Evolutionary conservation across 1,140 invertebrate genomes (phyloP), one percentile per base, ranked within the genome.

Genomic region (Plutomurus gul): DNA sequence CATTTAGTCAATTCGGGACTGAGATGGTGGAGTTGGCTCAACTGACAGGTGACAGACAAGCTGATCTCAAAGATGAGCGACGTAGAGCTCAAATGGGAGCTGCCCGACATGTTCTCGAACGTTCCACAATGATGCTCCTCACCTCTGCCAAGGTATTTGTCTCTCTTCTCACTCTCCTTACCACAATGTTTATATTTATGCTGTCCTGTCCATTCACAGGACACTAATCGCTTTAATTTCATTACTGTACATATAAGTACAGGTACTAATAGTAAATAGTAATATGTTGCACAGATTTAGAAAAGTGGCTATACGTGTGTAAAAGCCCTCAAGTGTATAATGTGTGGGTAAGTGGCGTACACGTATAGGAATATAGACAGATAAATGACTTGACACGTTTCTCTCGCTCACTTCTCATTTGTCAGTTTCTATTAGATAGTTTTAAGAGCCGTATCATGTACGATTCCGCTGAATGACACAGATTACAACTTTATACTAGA

Each of bases 21-120:
- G 96, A 99, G 86, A 99, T 99, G 97, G 96, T 99, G 56, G 96
- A 99, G 85, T 87, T 99, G 77, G 97, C 97, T 13, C 94, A 98
- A 87, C 88, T 99, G 22, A 98, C 96, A 27, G 95, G 90, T 13
- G 90, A 91, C 77, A 86, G 92, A 81, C 90, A 94, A 85, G 94
- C 93, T 82, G 96, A 98, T 86, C 88, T 98, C 75, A 98, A 99
- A 87, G 96, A 98, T 87, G 97, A 99, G 85, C 90, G 96, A 83
- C 88, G 97, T 84, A 89, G 95, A 84, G 95, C 97, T 7, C 97
- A 99, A 88, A 97, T 99, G 92, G 93, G 93, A 10, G 95, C 95
- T 11, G 96, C 97, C 0, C 90, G 96, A 77, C 94, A 96, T 85
- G 94, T 98, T 36, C 89, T 99, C 4, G 97, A 99, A 86, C 90